Evolutionary conservation across 2,888 invertebrate genomes (phyloP).

Genomic region (Mimumesa dahlbomi): DNA sequence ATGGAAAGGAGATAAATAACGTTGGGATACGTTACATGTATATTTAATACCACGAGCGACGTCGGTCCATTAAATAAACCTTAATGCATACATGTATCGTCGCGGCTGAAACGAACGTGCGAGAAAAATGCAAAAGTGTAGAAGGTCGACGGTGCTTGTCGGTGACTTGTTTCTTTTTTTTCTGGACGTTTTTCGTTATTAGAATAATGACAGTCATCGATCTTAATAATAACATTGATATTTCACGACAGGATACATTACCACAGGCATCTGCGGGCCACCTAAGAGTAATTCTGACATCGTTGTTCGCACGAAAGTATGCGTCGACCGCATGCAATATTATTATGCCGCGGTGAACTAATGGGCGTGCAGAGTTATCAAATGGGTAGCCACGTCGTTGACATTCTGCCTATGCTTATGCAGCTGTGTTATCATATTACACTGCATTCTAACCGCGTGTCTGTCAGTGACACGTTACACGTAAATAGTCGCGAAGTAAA

Average conservation of each 20-base stretch:
- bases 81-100: too few species aligned
- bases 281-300: conserved; percentile 3
- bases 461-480: conserved; percentile 39
- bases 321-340: conserved; percentile 9
- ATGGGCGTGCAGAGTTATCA: conserved; percentile 47
- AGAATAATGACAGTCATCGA: background rate
- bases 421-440: conserved; percentile 48
- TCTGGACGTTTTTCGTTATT: background rate
- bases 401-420: conserved; percentile 44
- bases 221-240: background rate
- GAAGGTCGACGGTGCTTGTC: too few species aligned
- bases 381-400: conserved; percentile 36
- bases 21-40: too few species aligned
- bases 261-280: background rate
- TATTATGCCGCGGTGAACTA: conserved; percentile 43
- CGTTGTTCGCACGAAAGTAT: conserved; percentile 13
- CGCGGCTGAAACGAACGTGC: too few species aligned
- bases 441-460: conserved; percentile 26
- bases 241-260: conserved; percentile 4
- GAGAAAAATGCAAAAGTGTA: too few species aligned
- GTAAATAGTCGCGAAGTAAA: conserved; percentile 22
- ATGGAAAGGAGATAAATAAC: too few species aligned
- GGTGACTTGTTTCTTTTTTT: too few species aligned
- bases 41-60: too few species aligned
- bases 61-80: too few species aligned